These are phyloP conservation scores for Scomber colias DNA, from an alignment of 2,113 vertebrate species.

Conservation along the genomic window DNA sequence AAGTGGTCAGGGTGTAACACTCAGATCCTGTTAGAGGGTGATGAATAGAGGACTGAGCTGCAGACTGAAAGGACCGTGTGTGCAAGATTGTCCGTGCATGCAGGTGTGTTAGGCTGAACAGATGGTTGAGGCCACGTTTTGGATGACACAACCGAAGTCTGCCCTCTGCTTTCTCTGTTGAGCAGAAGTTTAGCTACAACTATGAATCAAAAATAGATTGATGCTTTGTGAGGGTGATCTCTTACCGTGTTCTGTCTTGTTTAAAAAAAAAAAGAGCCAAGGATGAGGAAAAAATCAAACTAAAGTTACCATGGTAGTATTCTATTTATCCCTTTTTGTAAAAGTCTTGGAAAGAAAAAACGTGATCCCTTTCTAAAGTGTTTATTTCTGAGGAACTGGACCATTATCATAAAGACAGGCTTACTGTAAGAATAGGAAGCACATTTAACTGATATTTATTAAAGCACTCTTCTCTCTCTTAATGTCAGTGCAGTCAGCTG, in stretches of 20 bases:
- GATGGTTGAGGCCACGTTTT: conserved; percentile 52
- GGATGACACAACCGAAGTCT: not conserved
- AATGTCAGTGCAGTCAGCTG: conserved; percentile 43
- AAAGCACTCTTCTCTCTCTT: conserved; percentile 8
- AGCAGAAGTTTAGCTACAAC: not conserved
- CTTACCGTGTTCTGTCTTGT: too few relatives aligned
- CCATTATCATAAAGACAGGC: conserved; percentile 37
- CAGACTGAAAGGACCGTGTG: not conserved
- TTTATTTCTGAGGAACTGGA: conserved; percentile 41
- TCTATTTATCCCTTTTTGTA: conserved; percentile 16
- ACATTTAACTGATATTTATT: conserved; percentile 36
- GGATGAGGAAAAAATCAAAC: not conserved
- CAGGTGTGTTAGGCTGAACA: conserved; percentile 52
- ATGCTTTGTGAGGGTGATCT: too few relatives aligned
- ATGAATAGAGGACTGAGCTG: conserved; percentile 54
- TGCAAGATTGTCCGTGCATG: conserved; percentile 8
- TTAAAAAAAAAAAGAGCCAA: not conserved
- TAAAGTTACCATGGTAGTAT: conserved; percentile 43
- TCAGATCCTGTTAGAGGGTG: conserved; percentile 71
- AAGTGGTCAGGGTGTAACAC: conserved; percentile 62
- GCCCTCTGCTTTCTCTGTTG: not conserved
- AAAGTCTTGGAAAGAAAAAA: conserved; percentile 40
- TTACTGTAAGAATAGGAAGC: conserved; percentile 54
- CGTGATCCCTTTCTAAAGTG: conserved; percentile 47
- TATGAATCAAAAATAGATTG: not conserved